A percentile compares a stretch with the other conserved stretches of the same genome.
These are phyloP conservation scores for Agrochola lychnidis DNA, from an alignment of 2,888 invertebrate species.

Conservation along the genomic window DNA sequence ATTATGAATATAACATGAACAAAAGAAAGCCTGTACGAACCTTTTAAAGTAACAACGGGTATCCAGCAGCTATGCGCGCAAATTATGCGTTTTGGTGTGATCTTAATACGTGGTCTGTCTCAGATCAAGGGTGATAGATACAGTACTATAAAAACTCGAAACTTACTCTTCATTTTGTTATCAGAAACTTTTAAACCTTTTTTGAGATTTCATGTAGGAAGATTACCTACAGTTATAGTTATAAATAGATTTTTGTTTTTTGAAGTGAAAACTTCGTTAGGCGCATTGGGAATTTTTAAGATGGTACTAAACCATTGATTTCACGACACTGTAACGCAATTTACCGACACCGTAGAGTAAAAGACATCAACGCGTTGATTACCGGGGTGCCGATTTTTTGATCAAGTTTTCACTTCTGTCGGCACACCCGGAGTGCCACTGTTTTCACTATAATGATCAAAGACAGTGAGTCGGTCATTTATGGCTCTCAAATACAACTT, in stretches of 20 bases:
- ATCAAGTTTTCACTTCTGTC: too few relatives aligned
- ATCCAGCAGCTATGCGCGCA: conserved; percentile 50
- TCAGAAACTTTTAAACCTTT: background rate
- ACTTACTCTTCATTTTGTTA: background rate
- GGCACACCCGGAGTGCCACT: too few relatives aligned
- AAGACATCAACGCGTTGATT: too few relatives aligned
- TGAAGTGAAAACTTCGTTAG: too few relatives aligned
- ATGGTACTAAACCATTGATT: too few relatives aligned
- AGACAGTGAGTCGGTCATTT: background rate
- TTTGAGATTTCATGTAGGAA: background rate
- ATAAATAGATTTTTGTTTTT: too few relatives aligned
- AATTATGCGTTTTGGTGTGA: conserved; percentile 64
- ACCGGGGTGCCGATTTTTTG: too few relatives aligned
- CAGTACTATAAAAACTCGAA: conserved; percentile 54
- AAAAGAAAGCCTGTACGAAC: conserved; percentile 30
- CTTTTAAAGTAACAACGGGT: conserved; percentile 41
- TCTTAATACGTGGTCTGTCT: conserved; percentile 65
- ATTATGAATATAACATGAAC: conserved; percentile 23
- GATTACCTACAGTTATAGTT: background rate
- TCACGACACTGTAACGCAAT: too few relatives aligned
- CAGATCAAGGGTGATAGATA: conserved; percentile 65
- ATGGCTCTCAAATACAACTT: background rate
- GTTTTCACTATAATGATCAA: background rate
- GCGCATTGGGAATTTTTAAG: too few relatives aligned
- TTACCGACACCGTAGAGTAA: too few relatives aligned